phyloP scores from a whole-genome alignment of 2,797 vertebrate species.

The Phataginus tetradactyla region DNA sequence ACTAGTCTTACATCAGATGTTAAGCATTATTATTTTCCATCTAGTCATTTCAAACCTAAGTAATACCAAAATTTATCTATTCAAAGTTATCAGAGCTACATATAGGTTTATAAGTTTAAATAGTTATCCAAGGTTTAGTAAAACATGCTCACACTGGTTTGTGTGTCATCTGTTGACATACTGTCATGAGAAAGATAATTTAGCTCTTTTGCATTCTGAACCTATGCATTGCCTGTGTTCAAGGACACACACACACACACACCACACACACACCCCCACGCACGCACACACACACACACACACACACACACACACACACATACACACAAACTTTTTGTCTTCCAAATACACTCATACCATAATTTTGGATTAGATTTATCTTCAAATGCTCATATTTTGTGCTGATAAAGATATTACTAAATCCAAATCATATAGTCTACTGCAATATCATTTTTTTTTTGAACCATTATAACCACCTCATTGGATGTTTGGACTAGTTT shows the following conservation, averaged over 20 bases:
- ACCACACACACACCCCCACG: no score
- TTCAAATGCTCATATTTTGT: neutral
- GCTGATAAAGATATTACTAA: neutral
- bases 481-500: neutral
- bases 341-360: neutral
- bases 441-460: neutral
- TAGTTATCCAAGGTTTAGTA: neutral
- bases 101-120: neutral
- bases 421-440: neutral
- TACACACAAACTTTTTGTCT: neutral
- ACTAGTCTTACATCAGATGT: neutral
- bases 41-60: neutral
- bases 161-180: neutral
- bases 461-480: neutral
- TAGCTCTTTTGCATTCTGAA: neutral
- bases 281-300: no score
- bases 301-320: no score
- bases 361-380: neutral
- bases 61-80: neutral
- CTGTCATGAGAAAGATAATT: neutral
- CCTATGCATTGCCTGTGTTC: neutral
- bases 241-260: no score
- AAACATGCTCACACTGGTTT: neutral
- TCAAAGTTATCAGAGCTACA: neutral
- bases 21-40: conserved; percentile 6